Conservation (phyloP, 2,113 vertebrate genomes). For the Furnarius figulus region DNA sequence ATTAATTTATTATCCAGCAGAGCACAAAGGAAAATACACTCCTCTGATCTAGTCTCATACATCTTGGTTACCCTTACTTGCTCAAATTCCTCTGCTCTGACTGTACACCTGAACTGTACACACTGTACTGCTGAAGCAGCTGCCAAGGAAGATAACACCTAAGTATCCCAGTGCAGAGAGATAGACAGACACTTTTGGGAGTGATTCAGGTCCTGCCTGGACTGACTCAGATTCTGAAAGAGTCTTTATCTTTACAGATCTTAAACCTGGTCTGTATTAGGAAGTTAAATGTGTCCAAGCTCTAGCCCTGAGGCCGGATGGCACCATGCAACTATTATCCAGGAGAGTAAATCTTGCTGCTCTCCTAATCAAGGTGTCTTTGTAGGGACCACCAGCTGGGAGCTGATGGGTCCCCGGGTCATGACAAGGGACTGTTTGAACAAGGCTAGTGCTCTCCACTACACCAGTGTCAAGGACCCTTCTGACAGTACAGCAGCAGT, state of each 20-base stretch:
- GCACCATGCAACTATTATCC: not conserved
- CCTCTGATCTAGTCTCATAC: not conserved
- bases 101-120: not conserved
- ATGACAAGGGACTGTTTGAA: not conserved
- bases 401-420: not conserved
- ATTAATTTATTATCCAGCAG: not conserved
- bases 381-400: not conserved
- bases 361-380: not conserved
- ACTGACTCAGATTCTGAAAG: not conserved
- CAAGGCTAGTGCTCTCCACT: not conserved
- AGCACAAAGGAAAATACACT: not conserved
- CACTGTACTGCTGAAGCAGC: not conserved
- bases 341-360: not conserved
- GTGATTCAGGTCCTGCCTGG: not conserved
- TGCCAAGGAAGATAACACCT: not conserved
- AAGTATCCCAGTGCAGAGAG: not conserved
- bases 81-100: not conserved
- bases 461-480: not conserved
- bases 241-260: not conserved
- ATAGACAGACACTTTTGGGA: not conserved
- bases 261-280: not conserved
- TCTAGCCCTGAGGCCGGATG: not conserved
- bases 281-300: not conserved
- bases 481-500: not conserved
- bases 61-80: not conserved